Conservation (phyloP, 2,888 invertebrate species). For the Augochlorella aurata region DNA sequence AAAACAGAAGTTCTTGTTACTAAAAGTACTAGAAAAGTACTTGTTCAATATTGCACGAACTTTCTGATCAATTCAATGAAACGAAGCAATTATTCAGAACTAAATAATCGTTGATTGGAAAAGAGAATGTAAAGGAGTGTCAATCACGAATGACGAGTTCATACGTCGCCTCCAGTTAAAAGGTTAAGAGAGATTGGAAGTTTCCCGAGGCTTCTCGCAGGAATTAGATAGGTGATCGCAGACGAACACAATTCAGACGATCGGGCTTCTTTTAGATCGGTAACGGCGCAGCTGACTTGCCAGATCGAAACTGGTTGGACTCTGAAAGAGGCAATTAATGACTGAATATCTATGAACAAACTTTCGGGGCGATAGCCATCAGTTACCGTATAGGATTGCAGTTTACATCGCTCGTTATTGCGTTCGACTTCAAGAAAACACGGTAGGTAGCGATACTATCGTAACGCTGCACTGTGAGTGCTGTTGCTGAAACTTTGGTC, state of each 20-base stretch:
- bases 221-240: not conserved
- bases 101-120: no score
- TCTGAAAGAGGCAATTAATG: constrained; percentile 55
- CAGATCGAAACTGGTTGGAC: constrained; percentile 27
- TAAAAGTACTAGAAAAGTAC: no score
- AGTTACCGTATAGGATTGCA: constrained; percentile 48
- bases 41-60: no score
- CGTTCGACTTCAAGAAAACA: constrained; percentile 53
- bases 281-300: constrained; percentile 16
- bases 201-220: not conserved
- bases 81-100: no score
- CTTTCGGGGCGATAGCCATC: constrained; percentile 55
- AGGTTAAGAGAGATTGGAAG: not conserved
- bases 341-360: constrained; percentile 49
- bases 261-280: constrained; percentile 31
- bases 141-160: no score
- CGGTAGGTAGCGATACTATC: constrained; percentile 53
- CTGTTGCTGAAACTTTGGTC: constrained; percentile 65
- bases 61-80: no score
- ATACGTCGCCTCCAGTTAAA: no score
- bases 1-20: no score
- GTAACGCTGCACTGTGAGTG: constrained; percentile 42
- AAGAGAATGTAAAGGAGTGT: no score
- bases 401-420: constrained; percentile 53
- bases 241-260: not conserved